Conservation (phyloP, 1,140 invertebrate species). For the Coboldia fuscipes region DNA sequence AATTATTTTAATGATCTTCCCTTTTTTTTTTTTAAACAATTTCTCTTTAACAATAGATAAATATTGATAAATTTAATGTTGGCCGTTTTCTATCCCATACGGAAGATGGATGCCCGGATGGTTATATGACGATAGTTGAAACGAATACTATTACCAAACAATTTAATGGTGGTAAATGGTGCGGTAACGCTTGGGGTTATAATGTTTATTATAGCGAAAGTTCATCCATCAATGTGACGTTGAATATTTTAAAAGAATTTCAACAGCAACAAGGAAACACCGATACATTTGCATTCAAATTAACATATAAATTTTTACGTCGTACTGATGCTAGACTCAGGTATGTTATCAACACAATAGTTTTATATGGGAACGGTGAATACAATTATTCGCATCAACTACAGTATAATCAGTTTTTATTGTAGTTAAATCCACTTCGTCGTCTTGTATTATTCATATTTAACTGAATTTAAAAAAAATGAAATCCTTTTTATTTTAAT, state of each 20-base stretch:
- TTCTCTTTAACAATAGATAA: conserved; percentile 29
- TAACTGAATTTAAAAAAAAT: too few species aligned
- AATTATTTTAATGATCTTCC: too few species aligned
- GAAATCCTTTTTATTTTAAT: conserved; percentile 37
- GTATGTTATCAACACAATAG: too few species aligned
- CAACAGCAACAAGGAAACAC: conserved; percentile 53
- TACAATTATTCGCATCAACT: too few species aligned
- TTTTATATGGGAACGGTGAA: too few species aligned
- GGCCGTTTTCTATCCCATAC: conserved; percentile 51
- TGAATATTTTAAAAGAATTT: conserved; percentile 41
- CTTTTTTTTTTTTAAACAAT: too few species aligned
- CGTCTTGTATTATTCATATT: too few species aligned
- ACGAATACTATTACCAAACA: conserved; percentile 29
- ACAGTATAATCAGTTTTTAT: too few species aligned
- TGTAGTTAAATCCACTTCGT: too few species aligned
- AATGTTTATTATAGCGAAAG: conserved; percentile 71
- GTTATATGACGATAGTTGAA: conserved; percentile 57
- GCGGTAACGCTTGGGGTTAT: conserved; percentile 62
- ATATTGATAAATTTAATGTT: conserved; percentile 53
- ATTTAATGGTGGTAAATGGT: conserved; percentile 57
- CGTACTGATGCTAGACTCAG: conserved; percentile 48
- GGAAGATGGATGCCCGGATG: conserved; percentile 56
- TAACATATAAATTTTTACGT: conserved; percentile 60
- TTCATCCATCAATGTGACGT: conserved; percentile 48
- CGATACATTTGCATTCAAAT: conserved; percentile 63